Percentiles rank a stretch among this genome's conserved stretches.
phyloP scores from a whole-genome alignment of 2,113 vertebrate genomes.

The Fregetta grallaria region DNA sequence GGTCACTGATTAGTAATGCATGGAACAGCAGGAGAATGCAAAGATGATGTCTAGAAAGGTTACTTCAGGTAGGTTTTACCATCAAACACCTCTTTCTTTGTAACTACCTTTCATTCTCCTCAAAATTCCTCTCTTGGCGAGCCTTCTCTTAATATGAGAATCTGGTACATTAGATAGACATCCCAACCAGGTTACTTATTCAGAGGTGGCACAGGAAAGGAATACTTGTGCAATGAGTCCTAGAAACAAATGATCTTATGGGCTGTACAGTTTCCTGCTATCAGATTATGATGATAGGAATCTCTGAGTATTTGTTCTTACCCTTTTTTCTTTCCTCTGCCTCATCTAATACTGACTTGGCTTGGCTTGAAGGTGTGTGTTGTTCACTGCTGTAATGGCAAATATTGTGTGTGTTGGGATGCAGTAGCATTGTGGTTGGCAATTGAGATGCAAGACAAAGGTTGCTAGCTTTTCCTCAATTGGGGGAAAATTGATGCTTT shows the following conservation, averaged over 20 bases:
- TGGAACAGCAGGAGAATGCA: constrained; percentile 54
- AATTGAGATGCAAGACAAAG: constrained; percentile 5
- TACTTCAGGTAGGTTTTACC: constrained; percentile 72
- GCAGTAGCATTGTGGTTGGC: background rate
- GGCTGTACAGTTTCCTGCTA: constrained; percentile 70
- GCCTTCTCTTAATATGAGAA: constrained; percentile 67
- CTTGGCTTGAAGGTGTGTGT: background rate
- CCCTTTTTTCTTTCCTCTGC: constrained; percentile 54
- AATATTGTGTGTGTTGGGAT: background rate
- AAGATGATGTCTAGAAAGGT: constrained; percentile 38
- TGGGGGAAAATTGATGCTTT: constrained; percentile 12
- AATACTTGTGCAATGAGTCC: constrained; percentile 76
- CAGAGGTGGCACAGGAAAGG: constrained; percentile 65
- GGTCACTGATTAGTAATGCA: constrained; percentile 73
- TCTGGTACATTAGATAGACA: constrained; percentile 48
- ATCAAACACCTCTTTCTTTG: constrained; percentile 39
- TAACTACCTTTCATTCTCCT: constrained; percentile 60
- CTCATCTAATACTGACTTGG: constrained; percentile 28
- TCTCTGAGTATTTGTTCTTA: constrained; percentile 73
- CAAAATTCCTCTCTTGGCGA: constrained; percentile 26
- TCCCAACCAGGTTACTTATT: constrained; percentile 46
- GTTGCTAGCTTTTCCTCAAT: background rate
- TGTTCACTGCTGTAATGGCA: background rate
- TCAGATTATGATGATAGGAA: constrained; percentile 70
- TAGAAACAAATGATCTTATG: constrained; percentile 72